Percentiles rank a stretch among this genome's conserved stretches.
Conservation (phyloP, 2,888 invertebrate species). For the Parnassius orleans region DNA sequence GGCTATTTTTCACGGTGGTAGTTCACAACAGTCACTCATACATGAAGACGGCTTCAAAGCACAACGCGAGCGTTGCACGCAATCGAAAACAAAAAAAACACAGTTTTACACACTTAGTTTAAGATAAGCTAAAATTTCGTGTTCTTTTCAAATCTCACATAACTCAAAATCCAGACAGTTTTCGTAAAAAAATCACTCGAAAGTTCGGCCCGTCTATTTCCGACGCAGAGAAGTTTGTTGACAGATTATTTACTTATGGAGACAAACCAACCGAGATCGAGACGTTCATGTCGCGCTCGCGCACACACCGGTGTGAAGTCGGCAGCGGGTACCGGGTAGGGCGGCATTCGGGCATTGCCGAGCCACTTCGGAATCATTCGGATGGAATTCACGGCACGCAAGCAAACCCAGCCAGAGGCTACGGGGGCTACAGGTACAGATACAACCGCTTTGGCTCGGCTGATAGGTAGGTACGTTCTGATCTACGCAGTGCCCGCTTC, state of each 20-base stretch:
- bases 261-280: conserved; percentile 61
- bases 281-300: conserved; percentile 79
- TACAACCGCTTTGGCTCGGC: too few relatives aligned
- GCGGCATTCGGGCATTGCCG: conserved; percentile 56
- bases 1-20: conserved; percentile 69
- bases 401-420: conserved; percentile 47
- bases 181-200: conserved; percentile 60
- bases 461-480: conserved; percentile 53
- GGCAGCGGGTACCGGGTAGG: conserved; percentile 66
- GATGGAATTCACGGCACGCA: conserved; percentile 73
- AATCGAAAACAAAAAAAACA: conserved; percentile 77
- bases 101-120: conserved; percentile 70
- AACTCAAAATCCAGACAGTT: conserved; percentile 66
- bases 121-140: conserved; percentile 50
- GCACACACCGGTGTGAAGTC: conserved; percentile 78
- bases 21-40: conserved; percentile 71
- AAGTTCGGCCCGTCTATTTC: conserved; percentile 60
- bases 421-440: conserved; percentile 40
- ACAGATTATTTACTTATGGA: conserved; percentile 69
- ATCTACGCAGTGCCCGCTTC: conserved; percentile 63
- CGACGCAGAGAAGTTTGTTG: conserved; percentile 73
- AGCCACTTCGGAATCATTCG: conserved; percentile 55
- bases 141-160: conserved; percentile 59
- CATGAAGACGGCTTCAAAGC: conserved; percentile 65
- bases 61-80: conserved; percentile 71